phyloP scores from a whole-genome alignment of 2,888 invertebrate genomes.

The Eristalis intricaria region DNA sequence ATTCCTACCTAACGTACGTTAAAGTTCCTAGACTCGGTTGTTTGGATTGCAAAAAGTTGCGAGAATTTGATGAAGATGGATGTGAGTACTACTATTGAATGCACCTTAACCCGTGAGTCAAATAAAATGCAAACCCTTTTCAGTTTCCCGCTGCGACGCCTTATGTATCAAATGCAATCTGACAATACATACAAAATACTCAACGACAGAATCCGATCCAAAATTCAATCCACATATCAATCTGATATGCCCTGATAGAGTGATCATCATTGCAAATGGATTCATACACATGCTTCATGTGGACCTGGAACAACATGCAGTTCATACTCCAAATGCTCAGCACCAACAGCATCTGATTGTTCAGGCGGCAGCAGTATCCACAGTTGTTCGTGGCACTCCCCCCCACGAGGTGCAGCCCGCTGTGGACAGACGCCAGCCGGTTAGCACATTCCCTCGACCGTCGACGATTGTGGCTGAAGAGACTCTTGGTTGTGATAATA shows the following conservation, averaged over 20 bases:
- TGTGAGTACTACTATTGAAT: conserved; percentile 74
- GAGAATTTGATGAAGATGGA: conserved; percentile 81
- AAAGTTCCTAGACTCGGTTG: conserved; percentile 85
- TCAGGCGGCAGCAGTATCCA: conserved; percentile 52
- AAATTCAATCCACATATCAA: conserved; percentile 87
- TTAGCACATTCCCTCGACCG: conserved; percentile 50
- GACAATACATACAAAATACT: conserved; percentile 95
- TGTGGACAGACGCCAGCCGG: conserved; percentile 46
- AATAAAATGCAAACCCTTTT: conserved; percentile 49
- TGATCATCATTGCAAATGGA: conserved; percentile 92
- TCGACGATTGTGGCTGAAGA: conserved; percentile 70
- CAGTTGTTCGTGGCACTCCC: conserved; percentile 75
- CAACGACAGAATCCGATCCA: conserved; percentile 93
- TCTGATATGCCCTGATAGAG: conserved; percentile 87
- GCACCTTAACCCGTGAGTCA: neutral
- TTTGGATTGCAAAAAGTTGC: conserved; percentile 84
- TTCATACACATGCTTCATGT: conserved; percentile 90
- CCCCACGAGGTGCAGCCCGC: conserved; percentile 49
- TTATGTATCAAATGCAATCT: conserved; percentile 94
- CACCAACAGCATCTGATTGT: conserved; percentile 44
- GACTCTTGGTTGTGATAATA: conserved; percentile 79
- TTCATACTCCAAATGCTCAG: conserved; percentile 47
- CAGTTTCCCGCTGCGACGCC: conserved; percentile 84
- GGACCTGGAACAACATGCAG: conserved; percentile 82
- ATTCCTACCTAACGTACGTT: conserved; percentile 81